Percentiles rank a stretch among this genome's conserved stretches.
Conservation (phyloP, 2,888 invertebrate species). For the Drosophila sordidapex region DNA sequence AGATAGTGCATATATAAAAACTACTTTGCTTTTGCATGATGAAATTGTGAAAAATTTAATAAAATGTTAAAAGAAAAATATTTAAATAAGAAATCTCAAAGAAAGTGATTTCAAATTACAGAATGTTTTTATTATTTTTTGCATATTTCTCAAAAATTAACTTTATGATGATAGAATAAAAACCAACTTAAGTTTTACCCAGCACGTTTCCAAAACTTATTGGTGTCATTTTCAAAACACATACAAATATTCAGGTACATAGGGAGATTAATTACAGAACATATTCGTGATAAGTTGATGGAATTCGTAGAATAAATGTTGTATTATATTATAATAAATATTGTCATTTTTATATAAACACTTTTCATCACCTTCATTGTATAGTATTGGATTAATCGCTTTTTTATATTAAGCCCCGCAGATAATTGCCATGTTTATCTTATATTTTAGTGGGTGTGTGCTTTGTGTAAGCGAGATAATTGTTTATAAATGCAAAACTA, state of each 20-base stretch:
- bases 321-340: not conserved
- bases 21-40: not conserved
- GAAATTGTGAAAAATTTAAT: not conserved
- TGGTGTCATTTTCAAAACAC: not conserved
- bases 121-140: not conserved
- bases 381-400: not conserved
- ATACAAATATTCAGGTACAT: not conserved
- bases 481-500: constrained; percentile 52
- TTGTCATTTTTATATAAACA: constrained; percentile 1
- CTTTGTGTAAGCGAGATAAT: constrained; percentile 49
- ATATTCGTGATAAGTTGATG: not conserved
- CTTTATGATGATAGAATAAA: not conserved
- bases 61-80: not conserved
- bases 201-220: not conserved
- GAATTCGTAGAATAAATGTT: not conserved
- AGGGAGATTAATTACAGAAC: not conserved
- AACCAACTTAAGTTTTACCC: not conserved
- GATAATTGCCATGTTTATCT: constrained; percentile 15
- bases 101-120: not conserved
- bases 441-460: constrained; percentile 23
- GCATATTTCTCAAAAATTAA: too few relatives aligned
- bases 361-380: not conserved
- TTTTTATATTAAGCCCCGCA: not conserved
- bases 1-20: not conserved
- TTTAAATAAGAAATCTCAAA: not conserved